Evolutionary conservation across 2,888 invertebrate species (phyloP).

Genomic region (Leuctra nigra): DNA sequence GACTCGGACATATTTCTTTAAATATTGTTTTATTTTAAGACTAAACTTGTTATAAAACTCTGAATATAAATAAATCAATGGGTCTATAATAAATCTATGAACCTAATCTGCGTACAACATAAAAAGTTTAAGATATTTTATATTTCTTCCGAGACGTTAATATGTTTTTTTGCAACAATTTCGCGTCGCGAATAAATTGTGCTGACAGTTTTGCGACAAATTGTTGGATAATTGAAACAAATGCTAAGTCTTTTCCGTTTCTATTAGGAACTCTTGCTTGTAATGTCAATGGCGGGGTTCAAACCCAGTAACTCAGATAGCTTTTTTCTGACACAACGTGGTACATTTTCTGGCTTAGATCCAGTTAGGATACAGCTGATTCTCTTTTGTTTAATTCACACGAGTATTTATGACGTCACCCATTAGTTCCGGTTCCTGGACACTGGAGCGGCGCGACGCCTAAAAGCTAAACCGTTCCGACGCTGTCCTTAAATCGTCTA

Average conservation of each 20-base stretch:
- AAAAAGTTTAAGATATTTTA: no score
- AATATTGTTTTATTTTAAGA: no score
- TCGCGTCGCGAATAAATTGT: neutral
- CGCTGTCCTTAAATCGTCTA: neutral
- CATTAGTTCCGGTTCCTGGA: conserved; percentile 16
- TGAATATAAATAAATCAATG: no score
- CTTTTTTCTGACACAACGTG: neutral
- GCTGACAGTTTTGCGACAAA: neutral
- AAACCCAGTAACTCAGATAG: conserved; percentile 10
- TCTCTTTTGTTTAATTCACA: conserved; percentile 19
- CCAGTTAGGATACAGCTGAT: conserved; percentile 16
- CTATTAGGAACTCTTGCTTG: neutral
- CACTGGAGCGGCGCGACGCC: conserved; percentile 14
- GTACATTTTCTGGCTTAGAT: conserved; percentile 6
- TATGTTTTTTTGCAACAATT: neutral
- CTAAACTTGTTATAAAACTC: no score
- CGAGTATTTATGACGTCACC: conserved; percentile 12
- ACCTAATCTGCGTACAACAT: no score
- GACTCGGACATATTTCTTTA: neutral
- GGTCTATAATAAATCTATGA: no score
- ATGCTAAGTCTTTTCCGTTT: neutral
- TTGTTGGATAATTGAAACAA: conserved; percentile 8
- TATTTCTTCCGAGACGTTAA: no score
- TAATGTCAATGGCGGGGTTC: conserved; percentile 8
- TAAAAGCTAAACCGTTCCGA: neutral